These are phyloP conservation scores for Clarias macrocephalus DNA, from an alignment of 2,113 vertebrate species.

Conservation along the genomic window DNA sequence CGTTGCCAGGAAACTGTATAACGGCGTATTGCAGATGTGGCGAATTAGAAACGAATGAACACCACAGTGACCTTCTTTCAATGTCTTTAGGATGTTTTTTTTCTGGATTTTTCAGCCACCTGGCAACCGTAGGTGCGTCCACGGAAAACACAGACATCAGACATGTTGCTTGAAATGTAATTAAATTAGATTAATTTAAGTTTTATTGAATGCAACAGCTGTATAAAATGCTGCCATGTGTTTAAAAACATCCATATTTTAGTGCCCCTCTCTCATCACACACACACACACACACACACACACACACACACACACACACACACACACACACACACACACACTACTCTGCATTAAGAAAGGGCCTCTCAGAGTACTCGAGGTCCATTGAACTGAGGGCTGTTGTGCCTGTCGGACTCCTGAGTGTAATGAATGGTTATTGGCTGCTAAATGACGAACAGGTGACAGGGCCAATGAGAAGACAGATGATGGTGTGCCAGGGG, in stretches of 20 bases:
- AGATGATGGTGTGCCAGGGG: conserved; percentile 79
- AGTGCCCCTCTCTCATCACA: background rate
- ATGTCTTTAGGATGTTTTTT: background rate
- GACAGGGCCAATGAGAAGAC: conserved; percentile 82
- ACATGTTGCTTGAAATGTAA: background rate
- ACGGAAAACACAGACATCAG: background rate
- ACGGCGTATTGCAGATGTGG: background rate
- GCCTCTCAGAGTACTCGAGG: conserved; percentile 19
- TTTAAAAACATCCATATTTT: background rate
- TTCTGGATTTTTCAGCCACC: background rate
- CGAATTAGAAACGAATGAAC: background rate
- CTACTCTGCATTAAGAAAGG: conserved; percentile 13
- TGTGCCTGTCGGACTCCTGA: conserved; percentile 64
- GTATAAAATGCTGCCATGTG: background rate
- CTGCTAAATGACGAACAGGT: conserved; percentile 85
- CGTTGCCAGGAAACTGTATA: background rate
- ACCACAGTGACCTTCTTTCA: background rate
- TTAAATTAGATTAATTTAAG: background rate
- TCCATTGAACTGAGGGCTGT: conserved; percentile 37
- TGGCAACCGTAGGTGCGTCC: background rate
- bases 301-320: conserved; percentile 23
- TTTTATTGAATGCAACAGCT: background rate
- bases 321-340: conserved; percentile 5
- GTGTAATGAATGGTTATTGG: conserved; percentile 82
- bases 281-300: background rate